A percentile compares a stretch with the other conserved stretches of the same genome.
Conservation (phyloP, 2,113 vertebrate species). For the Albula glossodonta region DNA sequence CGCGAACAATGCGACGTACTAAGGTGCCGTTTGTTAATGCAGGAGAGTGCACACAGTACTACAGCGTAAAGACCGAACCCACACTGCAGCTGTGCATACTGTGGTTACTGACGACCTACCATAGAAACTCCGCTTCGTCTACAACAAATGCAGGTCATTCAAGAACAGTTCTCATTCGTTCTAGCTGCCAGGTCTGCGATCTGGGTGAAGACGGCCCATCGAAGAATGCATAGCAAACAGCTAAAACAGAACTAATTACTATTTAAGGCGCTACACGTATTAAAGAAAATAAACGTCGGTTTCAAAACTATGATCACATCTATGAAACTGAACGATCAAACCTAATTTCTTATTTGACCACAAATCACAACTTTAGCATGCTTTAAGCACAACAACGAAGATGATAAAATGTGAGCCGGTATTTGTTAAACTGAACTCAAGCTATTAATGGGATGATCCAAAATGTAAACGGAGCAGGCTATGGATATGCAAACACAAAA, state of each 20-base stretch:
- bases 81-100: neutral
- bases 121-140: neutral
- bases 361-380: neutral
- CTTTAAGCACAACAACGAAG: neutral
- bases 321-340: neutral
- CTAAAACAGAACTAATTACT: no score
- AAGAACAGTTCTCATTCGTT: neutral
- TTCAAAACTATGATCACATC: no score
- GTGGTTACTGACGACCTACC: neutral
- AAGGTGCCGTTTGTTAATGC: neutral
- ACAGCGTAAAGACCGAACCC: neutral
- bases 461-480: no score
- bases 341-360: neutral
- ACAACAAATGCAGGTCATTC: neutral
- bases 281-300: no score
- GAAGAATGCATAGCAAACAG: no score
- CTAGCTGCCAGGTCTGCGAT: neutral
- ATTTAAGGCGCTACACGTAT: no score
- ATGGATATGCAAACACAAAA: no score
- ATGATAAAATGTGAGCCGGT: neutral
- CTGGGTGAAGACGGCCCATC: neutral
- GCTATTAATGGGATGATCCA: no score
- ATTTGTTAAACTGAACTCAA: no score
- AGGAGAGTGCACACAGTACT: no score
- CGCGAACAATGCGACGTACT: neutral